A percentile compares a stretch with the other conserved stretches of the same genome.
phyloP scores from a whole-genome alignment of 2,888 invertebrate species.

The Diplolepis rosae region DNA sequence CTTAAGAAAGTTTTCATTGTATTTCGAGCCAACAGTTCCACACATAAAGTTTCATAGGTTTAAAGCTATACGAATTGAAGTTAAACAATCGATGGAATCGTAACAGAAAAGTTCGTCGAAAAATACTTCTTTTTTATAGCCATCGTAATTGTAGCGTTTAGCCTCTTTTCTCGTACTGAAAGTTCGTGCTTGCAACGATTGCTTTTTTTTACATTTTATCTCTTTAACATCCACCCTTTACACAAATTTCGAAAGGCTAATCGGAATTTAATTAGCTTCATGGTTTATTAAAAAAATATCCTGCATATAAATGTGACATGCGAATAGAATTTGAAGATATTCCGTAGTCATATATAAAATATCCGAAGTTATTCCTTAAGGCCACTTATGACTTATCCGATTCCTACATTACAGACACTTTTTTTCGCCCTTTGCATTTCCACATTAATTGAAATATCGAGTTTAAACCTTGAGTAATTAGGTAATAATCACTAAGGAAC shows the following conservation, averaged over 20 bases:
- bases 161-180: neutral
- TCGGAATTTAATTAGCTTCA: too few relatives aligned
- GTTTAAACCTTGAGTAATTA: too few relatives aligned
- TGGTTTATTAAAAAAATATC: too few relatives aligned
- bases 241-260: neutral
- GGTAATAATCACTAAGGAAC: too few relatives aligned
- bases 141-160: conserved; percentile 4
- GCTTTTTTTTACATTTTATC: neutral
- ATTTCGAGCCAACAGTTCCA: neutral
- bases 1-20: neutral
- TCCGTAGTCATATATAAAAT: neutral
- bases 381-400: too few relatives aligned
- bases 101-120: conserved; percentile 11
- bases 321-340: neutral
- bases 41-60: neutral
- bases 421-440: too few relatives aligned
- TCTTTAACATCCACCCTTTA: neutral
- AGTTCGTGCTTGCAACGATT: neutral
- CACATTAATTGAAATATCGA: too few relatives aligned
- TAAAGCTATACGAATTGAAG: conserved; percentile 3
- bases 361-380: too few relatives aligned
- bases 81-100: conserved; percentile 16
- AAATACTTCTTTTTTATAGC: neutral
- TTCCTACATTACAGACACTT: too few relatives aligned
- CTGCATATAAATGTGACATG: neutral